phyloP scores from a whole-genome alignment of 2,797 vertebrate genomes.

The Pyrocephalus nanus region DNA sequence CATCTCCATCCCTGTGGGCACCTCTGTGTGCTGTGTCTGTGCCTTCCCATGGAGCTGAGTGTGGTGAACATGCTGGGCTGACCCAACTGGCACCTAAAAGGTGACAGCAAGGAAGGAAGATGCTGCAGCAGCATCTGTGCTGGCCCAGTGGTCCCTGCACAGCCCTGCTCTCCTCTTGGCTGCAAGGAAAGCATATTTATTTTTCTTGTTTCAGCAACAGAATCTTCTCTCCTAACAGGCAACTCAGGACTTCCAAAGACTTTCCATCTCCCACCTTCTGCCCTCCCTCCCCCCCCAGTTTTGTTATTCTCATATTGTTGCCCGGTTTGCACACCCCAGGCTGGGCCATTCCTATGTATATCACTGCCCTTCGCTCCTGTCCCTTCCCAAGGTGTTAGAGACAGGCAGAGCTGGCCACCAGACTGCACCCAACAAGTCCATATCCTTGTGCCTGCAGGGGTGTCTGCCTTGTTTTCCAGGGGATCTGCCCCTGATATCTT shows the following conservation, averaged over 20 bases:
- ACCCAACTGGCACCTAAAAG: background rate
- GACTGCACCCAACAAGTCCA: background rate
- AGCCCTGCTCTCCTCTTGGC: background rate
- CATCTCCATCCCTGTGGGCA: background rate
- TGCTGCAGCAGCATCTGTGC: background rate
- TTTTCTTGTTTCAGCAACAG: background rate
- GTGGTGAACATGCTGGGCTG: accelerated
- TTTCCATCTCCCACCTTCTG: background rate
- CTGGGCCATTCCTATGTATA: background rate
- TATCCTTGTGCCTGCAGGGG: background rate
- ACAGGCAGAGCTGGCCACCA: background rate
- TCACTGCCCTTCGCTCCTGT: background rate
- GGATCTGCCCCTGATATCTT: background rate
- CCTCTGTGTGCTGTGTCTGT: background rate
- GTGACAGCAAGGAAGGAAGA: background rate
- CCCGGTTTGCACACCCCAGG: background rate
- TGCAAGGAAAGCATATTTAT: background rate
- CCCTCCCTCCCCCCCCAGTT: background rate
- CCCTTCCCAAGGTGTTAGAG: background rate
- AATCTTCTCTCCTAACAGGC: background rate
- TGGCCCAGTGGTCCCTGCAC: background rate
- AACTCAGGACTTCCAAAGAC: background rate
- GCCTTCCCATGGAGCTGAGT: background rate
- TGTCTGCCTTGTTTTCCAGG: background rate
- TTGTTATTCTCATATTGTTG: background rate